Percentiles rank a stretch among this genome's conserved stretches.
These are phyloP conservation scores for Clostera curtula DNA, from an alignment of 2,888 invertebrate species.

Conservation along the genomic window DNA sequence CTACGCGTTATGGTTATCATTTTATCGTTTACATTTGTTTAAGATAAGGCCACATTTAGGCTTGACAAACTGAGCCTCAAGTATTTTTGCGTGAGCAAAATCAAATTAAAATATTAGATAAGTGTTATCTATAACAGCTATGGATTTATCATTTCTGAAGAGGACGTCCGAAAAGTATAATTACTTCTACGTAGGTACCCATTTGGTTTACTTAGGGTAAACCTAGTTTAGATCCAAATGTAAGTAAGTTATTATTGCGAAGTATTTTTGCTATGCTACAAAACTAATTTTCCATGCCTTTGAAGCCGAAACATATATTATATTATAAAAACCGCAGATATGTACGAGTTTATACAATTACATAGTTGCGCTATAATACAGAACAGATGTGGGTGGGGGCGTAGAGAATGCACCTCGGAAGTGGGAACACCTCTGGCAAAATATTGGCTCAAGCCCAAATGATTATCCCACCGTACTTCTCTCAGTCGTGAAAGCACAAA, in stretches of 20 bases:
- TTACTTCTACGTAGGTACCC: conserved; percentile 5
- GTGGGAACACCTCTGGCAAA: conserved; percentile 43
- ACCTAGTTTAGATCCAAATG: conserved; percentile 2
- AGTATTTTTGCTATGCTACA: conserved; percentile 2
- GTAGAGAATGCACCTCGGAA: conserved; percentile 58
- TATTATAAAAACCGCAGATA: no score
- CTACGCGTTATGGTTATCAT: conserved; percentile 19
- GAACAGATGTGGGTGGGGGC: conserved; percentile 17
- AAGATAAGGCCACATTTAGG: conserved; percentile 12
- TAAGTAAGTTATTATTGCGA: background rate
- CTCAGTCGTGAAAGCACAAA: conserved; percentile 23
- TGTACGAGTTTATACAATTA: no score
- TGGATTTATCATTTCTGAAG: no score
- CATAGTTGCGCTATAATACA: conserved; percentile 6
- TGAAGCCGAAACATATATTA: no score
- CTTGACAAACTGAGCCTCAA: conserved; percentile 13
- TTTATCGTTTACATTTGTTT: conserved; percentile 15
- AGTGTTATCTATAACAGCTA: no score
- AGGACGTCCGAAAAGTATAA: conserved; percentile 4
- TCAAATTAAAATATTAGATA: conserved; percentile 9
- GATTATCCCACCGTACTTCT: conserved; percentile 25
- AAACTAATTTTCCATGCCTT: no score
- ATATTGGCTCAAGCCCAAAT: conserved; percentile 48
- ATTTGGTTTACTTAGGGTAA: background rate
- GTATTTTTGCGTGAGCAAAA: conserved; percentile 15